Evolutionary conservation across 1,140 invertebrate genomes (phyloP).

Genomic region (Antheraea pernyi): DNA sequence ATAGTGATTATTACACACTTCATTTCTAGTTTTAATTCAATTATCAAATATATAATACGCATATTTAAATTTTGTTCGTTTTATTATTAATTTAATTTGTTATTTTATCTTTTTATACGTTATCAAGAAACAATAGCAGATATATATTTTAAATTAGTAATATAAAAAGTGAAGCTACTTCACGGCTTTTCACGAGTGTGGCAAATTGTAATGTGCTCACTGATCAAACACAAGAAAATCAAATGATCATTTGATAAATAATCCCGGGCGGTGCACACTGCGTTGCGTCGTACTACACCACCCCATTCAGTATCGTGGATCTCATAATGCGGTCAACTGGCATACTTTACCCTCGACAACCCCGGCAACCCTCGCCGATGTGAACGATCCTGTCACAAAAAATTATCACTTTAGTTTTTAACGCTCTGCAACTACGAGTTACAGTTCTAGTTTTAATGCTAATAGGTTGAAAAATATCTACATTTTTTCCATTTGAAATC

Average conservation of each 20-base stretch:
- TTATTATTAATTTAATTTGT: no score
- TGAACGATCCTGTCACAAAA: slow-evolving; percentile 17
- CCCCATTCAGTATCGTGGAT: slow-evolving; percentile 17
- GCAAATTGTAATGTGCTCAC: slow-evolving; percentile 76
- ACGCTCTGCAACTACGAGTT: slow-evolving; percentile 2
- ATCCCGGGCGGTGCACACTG: slow-evolving; percentile 51
- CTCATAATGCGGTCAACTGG: slow-evolving; percentile 72
- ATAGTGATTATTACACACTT: no score
- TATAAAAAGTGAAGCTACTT: slow-evolving; percentile 47
- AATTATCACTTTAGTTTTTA: slow-evolving; percentile 19
- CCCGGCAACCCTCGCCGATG: slow-evolving; percentile 14
- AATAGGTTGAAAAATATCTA: not conserved
- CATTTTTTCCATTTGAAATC: no score
- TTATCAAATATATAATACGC: no score
- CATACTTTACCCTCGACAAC: slow-evolving; percentile 1
- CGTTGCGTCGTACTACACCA: slow-evolving; percentile 65
- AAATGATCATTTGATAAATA: slow-evolving; percentile 79
- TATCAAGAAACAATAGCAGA: no score
- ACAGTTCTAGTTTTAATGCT: not conserved
- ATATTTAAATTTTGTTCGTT: no score
- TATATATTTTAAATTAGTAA: not conserved
- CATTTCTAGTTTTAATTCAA: no score
- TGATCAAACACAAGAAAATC: slow-evolving; percentile 79
- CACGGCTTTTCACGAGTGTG: slow-evolving; percentile 39
- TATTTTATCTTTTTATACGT: no score